Evolutionary conservation across 2,113 vertebrate genomes (phyloP).

Genomic region (Melanotaenia duboulayi): DNA sequence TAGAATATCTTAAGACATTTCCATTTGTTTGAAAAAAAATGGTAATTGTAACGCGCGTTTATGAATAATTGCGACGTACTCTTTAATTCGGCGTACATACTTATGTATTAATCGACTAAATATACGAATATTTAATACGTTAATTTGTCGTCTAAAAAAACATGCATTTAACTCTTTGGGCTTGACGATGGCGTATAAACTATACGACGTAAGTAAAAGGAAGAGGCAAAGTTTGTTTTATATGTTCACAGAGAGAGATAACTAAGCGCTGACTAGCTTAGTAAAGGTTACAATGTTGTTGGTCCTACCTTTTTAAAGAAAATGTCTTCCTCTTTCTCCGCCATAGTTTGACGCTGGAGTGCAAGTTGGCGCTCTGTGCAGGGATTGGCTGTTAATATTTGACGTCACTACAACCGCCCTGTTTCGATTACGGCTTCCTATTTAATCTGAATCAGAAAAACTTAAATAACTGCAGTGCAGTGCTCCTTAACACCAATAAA

Average conservation of each 20-base stretch:
- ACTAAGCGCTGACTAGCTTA: neutral
- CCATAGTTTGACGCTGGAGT: slow-evolving; percentile 62
- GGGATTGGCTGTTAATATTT: slow-evolving; percentile 40
- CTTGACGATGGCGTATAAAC: too few species aligned
- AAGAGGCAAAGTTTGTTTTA: neutral
- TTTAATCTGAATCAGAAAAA: too few species aligned
- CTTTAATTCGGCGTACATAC: slow-evolving; percentile 16
- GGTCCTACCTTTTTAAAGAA: slow-evolving; percentile 77
- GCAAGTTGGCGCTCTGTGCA: slow-evolving; percentile 57
- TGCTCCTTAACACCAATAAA: too few species aligned
- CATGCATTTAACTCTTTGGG: neutral
- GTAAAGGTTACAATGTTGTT: fast-evolving
- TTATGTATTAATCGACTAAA: neutral
- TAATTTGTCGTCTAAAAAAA: neutral
- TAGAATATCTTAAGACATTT: too few species aligned
- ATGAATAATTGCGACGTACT: neutral
- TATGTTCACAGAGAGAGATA: neutral
- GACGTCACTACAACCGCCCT: slow-evolving; percentile 28
- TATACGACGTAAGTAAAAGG: neutral
- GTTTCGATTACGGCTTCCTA: too few species aligned
- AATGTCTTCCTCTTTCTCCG: slow-evolving; percentile 58
- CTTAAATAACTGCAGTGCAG: too few species aligned
- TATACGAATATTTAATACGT: neutral
- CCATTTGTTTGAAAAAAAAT: neutral
- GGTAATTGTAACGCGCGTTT: fast-evolving